Base-by-base conservation (phyloP, 2,797 vertebrate genomes). In the Intellagama lesueurii region DNA sequence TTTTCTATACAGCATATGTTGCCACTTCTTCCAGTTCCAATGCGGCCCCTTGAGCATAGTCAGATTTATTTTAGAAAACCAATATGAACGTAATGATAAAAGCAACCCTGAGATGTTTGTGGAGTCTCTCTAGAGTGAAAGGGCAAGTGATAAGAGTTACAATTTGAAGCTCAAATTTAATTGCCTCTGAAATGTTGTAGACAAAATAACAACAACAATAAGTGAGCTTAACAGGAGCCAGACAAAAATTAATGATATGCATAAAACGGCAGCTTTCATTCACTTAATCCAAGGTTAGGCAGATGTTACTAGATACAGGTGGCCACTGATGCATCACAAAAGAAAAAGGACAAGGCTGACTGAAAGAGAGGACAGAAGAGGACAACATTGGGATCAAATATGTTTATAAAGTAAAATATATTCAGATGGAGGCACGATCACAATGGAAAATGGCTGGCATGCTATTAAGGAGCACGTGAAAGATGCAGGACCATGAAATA, bases 121-220 rank as follows among this genome's bases (percentile, higher is more conserved):
- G 79, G 26, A 60, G 69, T 84, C n/a, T 22, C 89, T 90, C 80
- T 72, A 66, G 83, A 82, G 28, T 91, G 26, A 64, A 68, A 40
- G 69, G n/a, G 73, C 81, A 14, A 35, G 60, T 75, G 0, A 9
- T 14, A 83, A 91, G 26, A 14, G 30, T 83, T 88, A 4, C 47
- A 6, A 82, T 28, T 5, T 89, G 8, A 85, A 85, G 8, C 88
- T 92, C 44, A 35, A 81, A 19, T 69, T n/a, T 4, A 56, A 0
- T 84, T 93, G 17, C 77, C 44, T 35, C 12, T 87, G 79, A 75
- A 64, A 64, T 64, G 19, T 64, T 64, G 60, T 64, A 22, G 19
- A 22, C 19, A 17, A 22, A 64, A 64, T 8, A 72, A 0, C 0
- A 83, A 14, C 9, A 0, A 0, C 66, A 69, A 6, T 1, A 0